Conservation (phyloP, 2,797 vertebrate species). For the Rhinella marina region DNA sequence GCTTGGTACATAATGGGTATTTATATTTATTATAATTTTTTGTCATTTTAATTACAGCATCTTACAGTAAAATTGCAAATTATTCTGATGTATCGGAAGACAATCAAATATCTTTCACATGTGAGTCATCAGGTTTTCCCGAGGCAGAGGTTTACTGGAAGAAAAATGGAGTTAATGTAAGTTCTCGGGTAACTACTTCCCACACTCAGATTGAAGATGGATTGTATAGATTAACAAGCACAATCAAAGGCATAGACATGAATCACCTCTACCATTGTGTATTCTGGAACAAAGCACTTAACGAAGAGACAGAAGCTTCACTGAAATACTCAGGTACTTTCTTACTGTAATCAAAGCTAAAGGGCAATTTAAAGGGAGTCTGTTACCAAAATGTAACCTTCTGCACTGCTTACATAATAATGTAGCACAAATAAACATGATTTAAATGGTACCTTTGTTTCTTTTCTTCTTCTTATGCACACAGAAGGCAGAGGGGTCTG, state of each 20-base stretch:
- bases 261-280: constrained; percentile 80
- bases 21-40: not conserved
- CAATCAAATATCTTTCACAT: constrained; percentile 74
- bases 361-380: not conserved
- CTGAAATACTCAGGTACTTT: constrained; percentile 76
- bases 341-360: not conserved
- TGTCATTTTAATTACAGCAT: constrained; percentile 66
- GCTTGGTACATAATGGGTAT: not conserved
- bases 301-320: constrained; percentile 67
- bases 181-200: constrained; percentile 67
- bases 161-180: constrained; percentile 63
- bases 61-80: constrained; percentile 71
- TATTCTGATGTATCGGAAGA: constrained; percentile 60
- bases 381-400: too few species aligned
- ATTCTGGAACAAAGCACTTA: constrained; percentile 72
- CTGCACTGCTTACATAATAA: too few species aligned
- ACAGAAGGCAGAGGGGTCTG: too few species aligned
- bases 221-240: constrained; percentile 79
- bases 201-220: constrained; percentile 67
- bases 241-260: constrained; percentile 69
- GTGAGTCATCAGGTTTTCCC: constrained; percentile 83
- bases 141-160: constrained; percentile 77
- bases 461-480: too few species aligned
- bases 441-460: too few species aligned
- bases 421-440: too few species aligned